Percentiles rank a stretch among this genome's conserved stretches.
phyloP scores from a whole-genome alignment of 2,113 vertebrate species.

The Isichthys henryi region DNA sequence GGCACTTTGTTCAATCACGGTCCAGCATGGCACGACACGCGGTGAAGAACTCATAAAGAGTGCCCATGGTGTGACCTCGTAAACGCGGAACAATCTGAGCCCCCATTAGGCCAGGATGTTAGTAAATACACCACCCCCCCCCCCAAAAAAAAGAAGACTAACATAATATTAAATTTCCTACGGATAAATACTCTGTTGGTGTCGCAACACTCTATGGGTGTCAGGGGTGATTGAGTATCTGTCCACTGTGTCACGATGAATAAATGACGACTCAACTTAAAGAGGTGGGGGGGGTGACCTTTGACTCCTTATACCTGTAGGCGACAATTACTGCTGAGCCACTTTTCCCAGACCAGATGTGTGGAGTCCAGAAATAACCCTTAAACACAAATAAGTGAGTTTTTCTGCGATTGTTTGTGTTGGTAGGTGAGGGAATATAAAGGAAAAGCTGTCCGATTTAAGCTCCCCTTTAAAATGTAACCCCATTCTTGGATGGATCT shows the following conservation, averaged over 20 bases:
- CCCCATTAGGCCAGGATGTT: constrained; percentile 73
- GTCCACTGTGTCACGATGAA: constrained; percentile 66
- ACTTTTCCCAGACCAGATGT: constrained; percentile 62
- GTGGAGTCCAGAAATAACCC: constrained; percentile 45
- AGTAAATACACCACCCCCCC: constrained; percentile 87
- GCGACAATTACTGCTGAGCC: constrained; percentile 70
- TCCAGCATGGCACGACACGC: constrained; percentile 52
- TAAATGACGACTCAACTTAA: constrained; percentile 76
- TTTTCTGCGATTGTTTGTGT: background rate
- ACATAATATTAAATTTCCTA: constrained; percentile 83
- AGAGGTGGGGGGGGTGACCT: constrained; percentile 69
- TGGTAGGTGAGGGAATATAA: background rate
- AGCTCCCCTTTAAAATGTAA: background rate
- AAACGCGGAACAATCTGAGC: constrained; percentile 85
- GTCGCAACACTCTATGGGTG: constrained; percentile 79
- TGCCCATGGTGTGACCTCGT: constrained; percentile 84
- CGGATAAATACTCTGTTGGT: constrained; percentile 97
- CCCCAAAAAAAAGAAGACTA: constrained; percentile 66
- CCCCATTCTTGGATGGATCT: background rate
- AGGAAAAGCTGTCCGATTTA: background rate
- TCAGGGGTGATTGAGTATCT: constrained; percentile 97
- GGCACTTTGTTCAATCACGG: constrained; percentile 56
- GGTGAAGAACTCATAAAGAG: constrained; percentile 70
- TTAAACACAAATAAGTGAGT: constrained; percentile 62
- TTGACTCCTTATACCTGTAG: constrained; percentile 76